phyloP scores from a whole-genome alignment of 2,797 vertebrate genomes.

The Caiman crocodilus region DNA sequence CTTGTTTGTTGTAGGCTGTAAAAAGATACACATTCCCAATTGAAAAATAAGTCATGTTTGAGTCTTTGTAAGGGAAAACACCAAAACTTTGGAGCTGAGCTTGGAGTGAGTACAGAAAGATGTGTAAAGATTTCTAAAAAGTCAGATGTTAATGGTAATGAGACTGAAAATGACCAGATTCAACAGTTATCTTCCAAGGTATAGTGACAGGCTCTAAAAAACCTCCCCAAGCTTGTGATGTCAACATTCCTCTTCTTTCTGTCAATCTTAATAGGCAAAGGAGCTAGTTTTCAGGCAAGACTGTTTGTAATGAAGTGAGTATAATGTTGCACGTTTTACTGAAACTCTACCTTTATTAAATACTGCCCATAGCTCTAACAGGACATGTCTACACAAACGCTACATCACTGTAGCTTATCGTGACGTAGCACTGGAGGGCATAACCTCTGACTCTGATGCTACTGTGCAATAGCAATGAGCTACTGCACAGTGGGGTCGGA shows the following conservation, averaged over 20 bases:
- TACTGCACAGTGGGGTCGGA: too few species aligned
- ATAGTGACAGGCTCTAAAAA: constrained; percentile 58
- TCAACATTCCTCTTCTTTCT: constrained; percentile 9
- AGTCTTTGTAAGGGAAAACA: background rate
- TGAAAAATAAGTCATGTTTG: background rate
- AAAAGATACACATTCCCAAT: background rate
- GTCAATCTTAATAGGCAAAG: constrained; percentile 54
- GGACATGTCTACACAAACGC: accelerated
- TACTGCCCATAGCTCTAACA: background rate
- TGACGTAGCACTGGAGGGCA: too few species aligned
- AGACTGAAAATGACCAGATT: constrained; percentile 49
- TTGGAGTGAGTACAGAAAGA: background rate
- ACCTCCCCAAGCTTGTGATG: constrained; percentile 63
- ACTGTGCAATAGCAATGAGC: too few species aligned
- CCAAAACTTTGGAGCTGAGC: constrained; percentile 23
- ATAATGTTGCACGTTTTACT: constrained; percentile 28
- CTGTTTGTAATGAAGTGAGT: constrained; percentile 29
- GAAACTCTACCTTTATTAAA: background rate
- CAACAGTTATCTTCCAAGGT: constrained; percentile 29
- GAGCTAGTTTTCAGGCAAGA: constrained; percentile 29
- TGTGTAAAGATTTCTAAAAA: constrained; percentile 40
- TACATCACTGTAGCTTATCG: background rate
- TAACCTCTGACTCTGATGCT: too few species aligned
- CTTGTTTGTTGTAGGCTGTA: background rate
- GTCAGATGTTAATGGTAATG: constrained; percentile 26